Conservation (phyloP, 2,888 invertebrate genomes). For the Phaedon cochleariae region DNA sequence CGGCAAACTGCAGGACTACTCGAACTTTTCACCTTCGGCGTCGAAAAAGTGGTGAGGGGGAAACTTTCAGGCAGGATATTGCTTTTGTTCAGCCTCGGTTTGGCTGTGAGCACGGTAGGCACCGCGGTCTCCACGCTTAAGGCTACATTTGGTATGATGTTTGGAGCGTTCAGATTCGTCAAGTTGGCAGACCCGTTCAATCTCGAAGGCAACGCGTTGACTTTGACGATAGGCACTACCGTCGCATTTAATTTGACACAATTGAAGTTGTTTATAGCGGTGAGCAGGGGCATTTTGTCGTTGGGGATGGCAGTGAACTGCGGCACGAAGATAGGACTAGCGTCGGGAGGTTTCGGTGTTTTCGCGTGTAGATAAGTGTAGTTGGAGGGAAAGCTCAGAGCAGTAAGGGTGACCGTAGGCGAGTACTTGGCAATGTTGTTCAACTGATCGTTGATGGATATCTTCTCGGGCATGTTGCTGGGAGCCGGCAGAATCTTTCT, state of each 20-base stretch:
- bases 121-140: constrained; percentile 58
- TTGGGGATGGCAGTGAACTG: constrained; percentile 57
- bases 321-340: constrained; percentile 53
- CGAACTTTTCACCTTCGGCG: constrained; percentile 11
- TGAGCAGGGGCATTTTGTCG: constrained; percentile 55
- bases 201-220: constrained; percentile 58
- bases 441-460: constrained; percentile 46
- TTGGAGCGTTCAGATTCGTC: constrained; percentile 16
- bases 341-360: constrained; percentile 58
- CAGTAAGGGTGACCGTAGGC: constrained; percentile 57
- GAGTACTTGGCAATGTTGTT: constrained; percentile 54
- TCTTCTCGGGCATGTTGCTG: constrained; percentile 56
- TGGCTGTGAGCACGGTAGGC: constrained; percentile 58
- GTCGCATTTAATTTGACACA: constrained; percentile 61
- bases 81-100: constrained; percentile 49
- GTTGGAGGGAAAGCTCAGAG: constrained; percentile 58
- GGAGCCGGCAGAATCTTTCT: constrained; percentile 61
- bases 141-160: constrained; percentile 31
- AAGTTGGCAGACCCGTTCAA: constrained; percentile 47
- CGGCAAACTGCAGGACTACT: constrained; percentile 30
- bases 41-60: constrained; percentile 26
- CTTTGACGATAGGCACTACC: constrained; percentile 62
- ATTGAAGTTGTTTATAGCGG: constrained; percentile 58
- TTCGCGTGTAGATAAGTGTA: constrained; percentile 60
- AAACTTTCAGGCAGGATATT: constrained; percentile 20